Evolutionary conservation across 2,797 vertebrate genomes (phyloP).

Genomic region (Selene dorsalis): DNA sequence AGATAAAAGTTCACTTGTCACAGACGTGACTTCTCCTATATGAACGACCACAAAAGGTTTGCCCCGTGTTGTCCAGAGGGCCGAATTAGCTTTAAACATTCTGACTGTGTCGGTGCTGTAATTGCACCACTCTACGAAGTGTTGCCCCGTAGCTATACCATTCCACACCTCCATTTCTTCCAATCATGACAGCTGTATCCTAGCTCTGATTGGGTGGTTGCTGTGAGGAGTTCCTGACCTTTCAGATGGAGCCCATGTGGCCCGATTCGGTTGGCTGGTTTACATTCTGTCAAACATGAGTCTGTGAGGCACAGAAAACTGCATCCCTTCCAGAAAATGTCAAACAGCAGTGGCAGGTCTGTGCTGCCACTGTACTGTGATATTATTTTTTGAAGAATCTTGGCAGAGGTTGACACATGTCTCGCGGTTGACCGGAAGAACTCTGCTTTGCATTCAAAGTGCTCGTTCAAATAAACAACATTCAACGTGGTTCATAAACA

Average conservation of each 20-base stretch:
- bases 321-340: constrained; percentile 71
- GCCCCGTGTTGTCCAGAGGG: constrained; percentile 36
- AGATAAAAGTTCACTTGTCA: constrained; percentile 39
- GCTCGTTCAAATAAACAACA: constrained; percentile 68
- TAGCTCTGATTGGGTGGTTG: constrained; percentile 69
- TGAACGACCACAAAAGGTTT: constrained; percentile 35
- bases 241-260: constrained; percentile 76
- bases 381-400: constrained; percentile 68
- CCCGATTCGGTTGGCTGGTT: constrained; percentile 76
- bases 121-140: constrained; percentile 63
- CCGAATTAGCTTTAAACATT: constrained; percentile 62
- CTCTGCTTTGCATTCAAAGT: constrained; percentile 72
- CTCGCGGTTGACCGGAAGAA: constrained; percentile 69
- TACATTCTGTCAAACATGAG: constrained; percentile 81
- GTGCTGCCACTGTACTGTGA: constrained; percentile 50
- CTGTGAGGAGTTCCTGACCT: constrained; percentile 76
- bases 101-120: constrained; percentile 55
- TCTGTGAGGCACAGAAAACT: constrained; percentile 68
- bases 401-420: constrained; percentile 69
- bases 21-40: constrained; percentile 23
- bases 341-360: constrained; percentile 72
- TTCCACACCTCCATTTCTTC: constrained; percentile 53
- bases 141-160: constrained; percentile 57
- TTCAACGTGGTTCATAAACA: constrained; percentile 55
- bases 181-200: constrained; percentile 69